These are phyloP conservation scores for Catharus fuscescens DNA, from an alignment of 2,113 vertebrate species.

Conservation along the genomic window DNA sequence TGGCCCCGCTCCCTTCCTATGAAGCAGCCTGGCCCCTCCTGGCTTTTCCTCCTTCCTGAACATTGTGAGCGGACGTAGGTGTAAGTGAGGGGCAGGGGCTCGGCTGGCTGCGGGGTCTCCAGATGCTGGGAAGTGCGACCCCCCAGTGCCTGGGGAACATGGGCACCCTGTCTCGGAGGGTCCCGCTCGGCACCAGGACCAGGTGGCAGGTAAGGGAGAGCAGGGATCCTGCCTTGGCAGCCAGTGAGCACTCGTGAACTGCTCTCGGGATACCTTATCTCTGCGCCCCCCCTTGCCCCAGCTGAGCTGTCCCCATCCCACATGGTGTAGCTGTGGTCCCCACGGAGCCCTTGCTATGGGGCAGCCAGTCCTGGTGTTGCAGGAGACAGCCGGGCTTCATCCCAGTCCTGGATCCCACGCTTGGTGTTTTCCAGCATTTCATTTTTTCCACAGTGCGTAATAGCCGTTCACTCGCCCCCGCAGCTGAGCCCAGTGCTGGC, in stretches of 20 bases:
- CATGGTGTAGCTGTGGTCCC: neutral
- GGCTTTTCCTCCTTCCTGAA: constrained; percentile 44
- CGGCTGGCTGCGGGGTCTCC: neutral
- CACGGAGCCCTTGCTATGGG: neutral
- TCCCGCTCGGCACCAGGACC: neutral
- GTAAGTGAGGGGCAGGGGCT: neutral
- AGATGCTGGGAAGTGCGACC: neutral
- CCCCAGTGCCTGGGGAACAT: neutral
- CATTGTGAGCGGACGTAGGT: neutral
- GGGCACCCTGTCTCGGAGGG: neutral
- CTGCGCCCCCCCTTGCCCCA: too few species aligned
- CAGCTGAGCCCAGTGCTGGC: neutral
- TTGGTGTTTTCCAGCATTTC: constrained; percentile 43
- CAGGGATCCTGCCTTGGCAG: accelerated
- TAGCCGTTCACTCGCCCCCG: neutral
- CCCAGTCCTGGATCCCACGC: neutral
- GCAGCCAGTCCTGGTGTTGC: accelerated
- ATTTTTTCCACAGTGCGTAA: constrained; percentile 63
- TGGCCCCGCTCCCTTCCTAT: neutral
- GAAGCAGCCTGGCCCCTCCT: neutral
- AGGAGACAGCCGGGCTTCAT: neutral
- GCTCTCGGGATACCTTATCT: neutral
- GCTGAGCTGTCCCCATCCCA: neutral
- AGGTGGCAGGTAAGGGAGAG: constrained; percentile 38
- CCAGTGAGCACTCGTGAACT: accelerated